Percentiles rank a stretch among this genome's conserved stretches.
Conservation (phyloP, 2,113 vertebrate genomes). For the Alethe castanea region DNA sequence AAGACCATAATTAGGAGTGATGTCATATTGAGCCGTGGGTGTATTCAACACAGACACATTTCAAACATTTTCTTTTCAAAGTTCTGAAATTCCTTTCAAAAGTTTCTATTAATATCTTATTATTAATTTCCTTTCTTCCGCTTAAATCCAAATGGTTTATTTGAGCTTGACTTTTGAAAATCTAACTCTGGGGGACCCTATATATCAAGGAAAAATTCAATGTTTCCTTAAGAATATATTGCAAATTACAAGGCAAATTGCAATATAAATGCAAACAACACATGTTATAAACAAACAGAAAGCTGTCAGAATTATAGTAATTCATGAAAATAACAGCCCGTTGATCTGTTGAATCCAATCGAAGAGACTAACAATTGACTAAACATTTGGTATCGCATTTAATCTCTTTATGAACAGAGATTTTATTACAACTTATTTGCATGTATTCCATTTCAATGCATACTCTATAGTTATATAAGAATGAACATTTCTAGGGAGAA, state of each 20-base stretch:
- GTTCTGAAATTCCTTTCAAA: background rate
- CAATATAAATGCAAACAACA: conserved; percentile 39
- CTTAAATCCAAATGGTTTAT: background rate
- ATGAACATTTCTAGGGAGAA: background rate
- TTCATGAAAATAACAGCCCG: conserved; percentile 36
- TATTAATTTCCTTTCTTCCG: background rate
- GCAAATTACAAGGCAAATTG: conserved; percentile 15
- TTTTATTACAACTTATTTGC: background rate
- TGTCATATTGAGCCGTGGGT: background rate
- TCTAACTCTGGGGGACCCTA: background rate
- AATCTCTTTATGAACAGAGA: conserved; percentile 4
- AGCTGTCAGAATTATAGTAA: conserved; percentile 31
- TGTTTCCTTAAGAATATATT: background rate
- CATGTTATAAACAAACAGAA: conserved; percentile 15
- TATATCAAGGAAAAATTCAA: background rate
- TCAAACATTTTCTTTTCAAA: background rate
- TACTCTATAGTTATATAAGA: background rate
- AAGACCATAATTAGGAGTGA: background rate
- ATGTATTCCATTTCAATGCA: background rate
- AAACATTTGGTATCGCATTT: background rate
- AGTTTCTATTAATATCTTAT: background rate
- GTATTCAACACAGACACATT: background rate
- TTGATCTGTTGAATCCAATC: conserved; percentile 30
- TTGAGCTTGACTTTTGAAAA: background rate
- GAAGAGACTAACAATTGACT: conserved; percentile 21